Evolutionary conservation across 2,797 vertebrate species (phyloP), one percentile per base, ranked within the genome.

Genomic region (Thaleichthys pacificus): DNA sequence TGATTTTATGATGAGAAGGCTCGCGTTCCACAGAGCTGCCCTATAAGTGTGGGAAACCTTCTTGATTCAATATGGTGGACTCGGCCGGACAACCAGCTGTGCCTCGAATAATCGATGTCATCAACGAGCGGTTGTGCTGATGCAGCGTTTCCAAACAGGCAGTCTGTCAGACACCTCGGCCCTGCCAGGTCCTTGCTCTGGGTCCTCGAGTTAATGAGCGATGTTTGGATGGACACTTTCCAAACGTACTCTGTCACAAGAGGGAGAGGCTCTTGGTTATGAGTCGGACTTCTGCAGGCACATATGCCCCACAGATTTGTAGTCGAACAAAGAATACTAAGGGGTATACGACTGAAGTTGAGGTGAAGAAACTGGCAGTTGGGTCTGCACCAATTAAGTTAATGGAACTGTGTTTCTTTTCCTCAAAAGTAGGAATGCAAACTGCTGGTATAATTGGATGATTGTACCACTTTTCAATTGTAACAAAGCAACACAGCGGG

Each of bases 391-490:
- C 77, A 80, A 84, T 80, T 2, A 64, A 80, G 28, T 30, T 78
- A 75, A 82, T 85, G 84, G 72, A 86, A 75, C 88, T 80, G 83
- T 64, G 58, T 67, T 70, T 69, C 61, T 21, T 77, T 69, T 72
- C 77, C 60, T 47, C 68, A 14, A 77, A 77, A 78, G 69, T 78
- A 68, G 15, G 14, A 62, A 7, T 9, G 15, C 67, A 69, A 76
- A 75, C 38, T 62, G 32, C 66, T 80, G 72, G 76, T 26, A 63
- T 35, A 61, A 5, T 71, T 69, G 26, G 75, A 69, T 85, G 78
- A 87, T 84, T 85, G 70, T 84, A 77, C 77, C 79, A 82, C 75
- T 76, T 74, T 81, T 75, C 84, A 86, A 84, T 82, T 84, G 78
- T 78, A 67, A 64, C 77, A 78, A 70, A 35, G 72, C 74, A 77